Base-by-base conservation (phyloP, 2,113 vertebrate genomes). In the Merops nubicus region DNA sequence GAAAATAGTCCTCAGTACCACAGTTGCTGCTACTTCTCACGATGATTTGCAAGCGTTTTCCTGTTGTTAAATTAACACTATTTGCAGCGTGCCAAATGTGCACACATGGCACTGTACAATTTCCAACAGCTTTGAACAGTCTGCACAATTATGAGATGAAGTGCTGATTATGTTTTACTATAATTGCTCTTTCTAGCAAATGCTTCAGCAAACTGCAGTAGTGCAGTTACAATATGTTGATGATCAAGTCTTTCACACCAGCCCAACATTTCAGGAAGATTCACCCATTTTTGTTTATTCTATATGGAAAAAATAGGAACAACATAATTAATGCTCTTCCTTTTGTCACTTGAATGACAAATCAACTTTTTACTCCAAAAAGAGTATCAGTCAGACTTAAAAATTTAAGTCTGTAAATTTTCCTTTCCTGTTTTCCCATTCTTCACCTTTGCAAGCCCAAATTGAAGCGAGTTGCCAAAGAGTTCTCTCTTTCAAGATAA, bases 151-250 rank as follows among this genome's bases (percentile, higher is more conserved):
- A 86, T 26, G 34, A 67, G 38, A 48, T 12, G 2, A 91, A 94
- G 67, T 43, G 57, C 38, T 84, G 73, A 63, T 89, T 38, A 77
- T 64, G 65, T 87, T 94, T 91, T 81, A 77, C 50, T 84, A 60
- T 60, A 95, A 90, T 87, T 97, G 88, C 51, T 97, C 81, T 93
- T 95, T 63, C 69, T 57, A 90, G 63, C 51, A 94, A 94, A 76
- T 57, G 59, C 59, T 69, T 87, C 65, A 75, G 68, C 88, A 93
- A 88, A 78, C 56, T 42, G 85, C 93, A 75, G 75, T 21, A 17
- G 18, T 68, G 60, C 78, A 34, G 63, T 81, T 69, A 54, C 54
- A 88, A 14, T 42, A 50, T 33, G 45, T 9, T 65, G 34, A 56
- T 77, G 53, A 89, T 64, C 60, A 40, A 88, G 75, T 25, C 34